These are phyloP conservation scores for Sinosuthora webbiana DNA, from an alignment of 2,113 vertebrate species.

Conservation along the genomic window DNA sequence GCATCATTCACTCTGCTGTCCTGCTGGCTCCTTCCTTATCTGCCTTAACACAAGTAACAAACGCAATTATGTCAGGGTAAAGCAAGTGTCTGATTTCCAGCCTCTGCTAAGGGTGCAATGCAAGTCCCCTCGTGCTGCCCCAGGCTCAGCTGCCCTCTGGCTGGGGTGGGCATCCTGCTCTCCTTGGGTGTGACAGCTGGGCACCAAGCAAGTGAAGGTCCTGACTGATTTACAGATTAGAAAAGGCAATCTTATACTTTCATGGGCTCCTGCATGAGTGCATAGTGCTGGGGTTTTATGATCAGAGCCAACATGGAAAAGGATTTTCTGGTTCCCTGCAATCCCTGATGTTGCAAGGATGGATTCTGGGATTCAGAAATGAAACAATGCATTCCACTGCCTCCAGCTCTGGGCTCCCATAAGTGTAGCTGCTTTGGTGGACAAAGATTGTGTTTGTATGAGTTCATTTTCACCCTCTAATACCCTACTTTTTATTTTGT, in stretches of 20 bases:
- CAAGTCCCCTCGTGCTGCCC: rapidly evolving
- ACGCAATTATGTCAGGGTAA: background rate
- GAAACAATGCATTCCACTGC: background rate
- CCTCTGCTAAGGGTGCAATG: background rate
- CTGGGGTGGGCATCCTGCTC: background rate
- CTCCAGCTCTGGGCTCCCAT: background rate
- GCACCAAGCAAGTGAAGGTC: background rate
- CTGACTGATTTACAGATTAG: background rate
- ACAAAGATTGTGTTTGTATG: background rate
- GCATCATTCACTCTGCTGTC: background rate
- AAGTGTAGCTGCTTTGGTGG: background rate
- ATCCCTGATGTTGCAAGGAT: background rate
- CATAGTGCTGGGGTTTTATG: background rate
- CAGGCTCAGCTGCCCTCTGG: background rate
- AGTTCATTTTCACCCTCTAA: background rate
- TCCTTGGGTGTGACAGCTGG: no score
- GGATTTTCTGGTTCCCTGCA: background rate
- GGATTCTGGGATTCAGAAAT: background rate
- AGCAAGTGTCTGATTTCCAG: background rate
- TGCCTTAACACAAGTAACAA: background rate
- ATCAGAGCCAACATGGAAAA: background rate
- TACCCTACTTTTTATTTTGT: background rate
- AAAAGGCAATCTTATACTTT: background rate
- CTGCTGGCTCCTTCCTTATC: background rate
- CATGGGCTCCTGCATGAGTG: background rate